A percentile compares a stretch with the other conserved stretches of the same genome.
phyloP scores from a whole-genome alignment of 2,888 invertebrate genomes.

The Drosophila formosana region DNA sequence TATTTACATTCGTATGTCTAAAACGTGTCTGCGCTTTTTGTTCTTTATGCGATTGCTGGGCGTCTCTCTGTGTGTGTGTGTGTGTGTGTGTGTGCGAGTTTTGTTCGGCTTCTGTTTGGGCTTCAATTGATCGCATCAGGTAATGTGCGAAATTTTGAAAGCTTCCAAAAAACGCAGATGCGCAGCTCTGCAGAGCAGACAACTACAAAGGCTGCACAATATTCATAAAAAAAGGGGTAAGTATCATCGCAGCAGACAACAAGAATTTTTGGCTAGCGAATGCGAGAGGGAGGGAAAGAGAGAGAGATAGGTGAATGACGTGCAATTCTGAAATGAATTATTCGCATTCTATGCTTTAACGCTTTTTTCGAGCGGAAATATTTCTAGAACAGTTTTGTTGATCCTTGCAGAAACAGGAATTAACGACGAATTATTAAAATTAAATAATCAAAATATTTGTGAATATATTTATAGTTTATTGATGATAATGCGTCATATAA shows the following conservation, averaged over 20 bases:
- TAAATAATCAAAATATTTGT: too few relatives aligned
- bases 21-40: slow-evolving; percentile 71
- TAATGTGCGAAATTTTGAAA: slow-evolving; percentile 53
- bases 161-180: slow-evolving; percentile 55
- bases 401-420: too few relatives aligned
- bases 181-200: slow-evolving; percentile 24
- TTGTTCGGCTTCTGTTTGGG: slow-evolving; percentile 30
- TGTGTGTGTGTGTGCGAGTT: slow-evolving; percentile 16
- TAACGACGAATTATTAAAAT: too few relatives aligned
- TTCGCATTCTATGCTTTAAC: not conserved
- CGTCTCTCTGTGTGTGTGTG: not conserved
- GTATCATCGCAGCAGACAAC: slow-evolving; percentile 14
- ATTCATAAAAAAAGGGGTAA: slow-evolving; percentile 40
- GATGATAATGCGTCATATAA: too few relatives aligned
- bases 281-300: not conserved
- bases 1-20: slow-evolving; percentile 43
- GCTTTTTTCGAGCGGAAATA: too few relatives aligned
- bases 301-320: slow-evolving; percentile 6
- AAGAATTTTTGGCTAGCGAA: not conserved
- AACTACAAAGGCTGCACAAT: not conserved
- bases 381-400: too few relatives aligned
- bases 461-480: too few relatives aligned
- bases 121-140: slow-evolving; percentile 70
- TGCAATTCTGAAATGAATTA: slow-evolving; percentile 23
- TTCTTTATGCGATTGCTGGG: slow-evolving; percentile 7